Base-by-base conservation (phyloP, 1,140 invertebrate genomes). In the Homarus americanus region DNA sequence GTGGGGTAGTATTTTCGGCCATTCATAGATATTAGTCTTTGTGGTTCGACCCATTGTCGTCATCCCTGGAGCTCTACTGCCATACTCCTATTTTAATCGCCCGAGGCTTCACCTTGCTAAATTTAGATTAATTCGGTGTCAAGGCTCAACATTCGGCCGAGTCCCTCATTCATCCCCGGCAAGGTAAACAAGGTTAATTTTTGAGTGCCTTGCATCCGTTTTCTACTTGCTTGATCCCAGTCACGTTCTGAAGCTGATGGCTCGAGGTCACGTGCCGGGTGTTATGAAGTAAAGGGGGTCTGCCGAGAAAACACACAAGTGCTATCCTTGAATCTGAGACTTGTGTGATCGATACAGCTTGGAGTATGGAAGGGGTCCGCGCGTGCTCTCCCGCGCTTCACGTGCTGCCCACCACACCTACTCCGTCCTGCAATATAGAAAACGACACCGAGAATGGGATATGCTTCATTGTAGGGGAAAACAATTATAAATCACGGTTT, bases 241-340 rank as follows among this genome's bases (percentile, higher is more conserved):
- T 79, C 40, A 79, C 76, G 76, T 44, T 79, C 40, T 0, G 40
- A 44, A 44, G 76, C 76, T 34, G 28, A 34, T 44, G 38, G 76
- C 32, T n/a, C 20, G 76, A 20, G 76, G 78, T 80, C 41, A 80
- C 41, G 78, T 80, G n/a, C 76, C 40, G 1, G 36, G 15, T 17
- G 73, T 20, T 20, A 3, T 76, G 34, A 76, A 20, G n/a, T 41
- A 44, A 20, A 17, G 53, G 38, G 12, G 20, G 63, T 80, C 41
- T 49, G 78, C 41, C 49, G 49, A 38, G 79, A 53, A 80, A 36
- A 24, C 79, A 36, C 44, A 53, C 79, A 82, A 82, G 79, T 82
- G 79, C 36, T 36, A 82, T 82, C 49, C 79, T 58, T 40, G n/a
- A 49, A 36, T 3, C 12, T 17, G 49, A 41, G 10, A 69, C 63